phyloP scores from a whole-genome alignment of 2,797 vertebrate genomes.

The Dendrocincla tyrannina region DNA sequence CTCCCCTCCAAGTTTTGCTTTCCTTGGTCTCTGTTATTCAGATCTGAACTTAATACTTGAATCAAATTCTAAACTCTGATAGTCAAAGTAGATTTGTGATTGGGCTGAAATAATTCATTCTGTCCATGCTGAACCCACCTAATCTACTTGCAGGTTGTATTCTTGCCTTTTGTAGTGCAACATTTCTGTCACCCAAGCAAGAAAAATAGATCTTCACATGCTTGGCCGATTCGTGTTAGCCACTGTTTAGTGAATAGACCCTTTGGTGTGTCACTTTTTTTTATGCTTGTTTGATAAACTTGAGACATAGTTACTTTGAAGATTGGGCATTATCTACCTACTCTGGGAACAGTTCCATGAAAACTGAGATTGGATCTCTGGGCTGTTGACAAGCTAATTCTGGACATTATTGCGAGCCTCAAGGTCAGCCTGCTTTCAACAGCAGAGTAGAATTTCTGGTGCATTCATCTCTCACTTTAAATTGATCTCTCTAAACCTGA shows the following conservation, averaged over 20 bases:
- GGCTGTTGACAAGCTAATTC: constrained; percentile 68
- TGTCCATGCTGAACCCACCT: background rate
- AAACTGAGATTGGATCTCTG: constrained; percentile 59
- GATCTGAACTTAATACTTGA: constrained; percentile 22
- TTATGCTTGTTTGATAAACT: constrained; percentile 55
- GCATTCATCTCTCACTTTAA: constrained; percentile 42
- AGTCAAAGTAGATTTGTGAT: constrained; percentile 25
- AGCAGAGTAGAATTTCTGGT: constrained; percentile 52
- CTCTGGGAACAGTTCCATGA: constrained; percentile 62
- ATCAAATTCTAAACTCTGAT: constrained; percentile 6
- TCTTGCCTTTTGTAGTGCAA: constrained; percentile 38
- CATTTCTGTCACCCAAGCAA: constrained; percentile 54
- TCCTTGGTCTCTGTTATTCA: background rate
- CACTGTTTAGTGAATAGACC: constrained; percentile 46
- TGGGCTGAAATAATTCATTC: constrained; percentile 30
- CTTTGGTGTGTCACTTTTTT: constrained; percentile 56
- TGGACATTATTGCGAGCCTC: constrained; percentile 45
- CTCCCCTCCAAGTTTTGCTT: background rate
- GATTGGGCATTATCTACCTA: constrained; percentile 56
- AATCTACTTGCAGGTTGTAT: background rate
- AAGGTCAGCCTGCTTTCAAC: constrained; percentile 57
- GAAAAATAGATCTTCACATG: constrained; percentile 57
- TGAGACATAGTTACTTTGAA: constrained; percentile 68
- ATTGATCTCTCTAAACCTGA: background rate
- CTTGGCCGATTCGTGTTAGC: constrained; percentile 18